phyloP scores from a whole-genome alignment of 30 jellyfish, hydroid and myxozoan species.

The Mastigias papua region DNA sequence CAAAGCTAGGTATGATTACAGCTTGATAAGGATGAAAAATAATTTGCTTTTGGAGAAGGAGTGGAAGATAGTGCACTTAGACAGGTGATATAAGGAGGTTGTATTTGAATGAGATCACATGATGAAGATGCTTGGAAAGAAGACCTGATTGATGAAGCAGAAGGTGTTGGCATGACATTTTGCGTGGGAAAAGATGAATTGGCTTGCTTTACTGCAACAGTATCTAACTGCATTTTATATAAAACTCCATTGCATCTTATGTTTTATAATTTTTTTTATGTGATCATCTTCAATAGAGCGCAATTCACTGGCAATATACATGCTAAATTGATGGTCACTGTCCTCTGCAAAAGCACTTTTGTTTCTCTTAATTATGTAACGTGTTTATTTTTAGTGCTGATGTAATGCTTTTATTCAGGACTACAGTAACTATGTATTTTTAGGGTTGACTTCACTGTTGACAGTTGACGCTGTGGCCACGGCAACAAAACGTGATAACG shows the following conservation, averaged over 20 bases:
- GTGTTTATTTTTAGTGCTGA: too few species aligned
- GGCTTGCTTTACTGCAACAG: neutral
- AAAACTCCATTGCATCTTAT: slow-evolving; percentile 5
- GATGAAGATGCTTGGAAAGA: too few species aligned
- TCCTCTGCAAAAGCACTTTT: neutral
- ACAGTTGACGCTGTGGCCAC: too few species aligned
- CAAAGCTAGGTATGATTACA: neutral
- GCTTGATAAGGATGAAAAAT: neutral
- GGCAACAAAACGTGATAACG: too few species aligned
- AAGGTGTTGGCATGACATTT: neutral
- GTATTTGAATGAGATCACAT: too few species aligned
- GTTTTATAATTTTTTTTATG: neutral
- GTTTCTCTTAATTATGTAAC: neutral
- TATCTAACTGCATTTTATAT: neutral
- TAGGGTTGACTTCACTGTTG: too few species aligned
- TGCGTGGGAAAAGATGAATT: neutral
- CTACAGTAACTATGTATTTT: too few species aligned
- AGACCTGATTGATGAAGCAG: neutral
- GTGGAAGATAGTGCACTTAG: too few species aligned
- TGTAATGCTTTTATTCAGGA: too few species aligned
- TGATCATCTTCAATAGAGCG: neutral
- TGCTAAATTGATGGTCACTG: slow-evolving; percentile 6
- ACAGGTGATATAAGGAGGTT: too few species aligned
- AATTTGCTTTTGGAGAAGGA: neutral
- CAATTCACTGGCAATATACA: neutral